phyloP scores from a whole-genome alignment of 2,797 vertebrate species.

The Pangasius larnaudii region DNA sequence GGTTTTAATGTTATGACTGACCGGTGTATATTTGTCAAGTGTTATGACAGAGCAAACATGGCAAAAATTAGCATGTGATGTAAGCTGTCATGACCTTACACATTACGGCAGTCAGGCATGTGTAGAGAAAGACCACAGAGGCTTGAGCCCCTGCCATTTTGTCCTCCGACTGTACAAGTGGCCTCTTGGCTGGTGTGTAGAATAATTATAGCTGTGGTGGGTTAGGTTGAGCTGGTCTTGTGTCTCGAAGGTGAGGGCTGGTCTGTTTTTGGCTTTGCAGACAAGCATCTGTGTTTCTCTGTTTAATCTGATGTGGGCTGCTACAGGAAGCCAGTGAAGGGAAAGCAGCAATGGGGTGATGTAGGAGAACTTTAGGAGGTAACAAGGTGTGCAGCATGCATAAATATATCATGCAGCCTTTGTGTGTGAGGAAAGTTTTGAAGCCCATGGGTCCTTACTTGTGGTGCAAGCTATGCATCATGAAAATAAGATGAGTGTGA shows the following conservation, averaged over 20 bases:
- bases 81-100: background rate
- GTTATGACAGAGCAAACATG: background rate
- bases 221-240: background rate
- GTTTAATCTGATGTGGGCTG: background rate
- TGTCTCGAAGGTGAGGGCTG: background rate
- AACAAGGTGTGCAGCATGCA: slow-evolving; percentile 5
- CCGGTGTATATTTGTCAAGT: background rate
- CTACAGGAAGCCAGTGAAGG: slow-evolving; percentile 9
- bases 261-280: slow-evolving; percentile 10
- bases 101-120: background rate
- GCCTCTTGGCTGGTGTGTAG: background rate
- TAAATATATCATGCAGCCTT: slow-evolving; percentile 9
- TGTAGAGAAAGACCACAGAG: background rate
- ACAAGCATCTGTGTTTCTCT: background rate
- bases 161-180: background rate
- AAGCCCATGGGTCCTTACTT: background rate
- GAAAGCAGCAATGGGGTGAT: background rate
- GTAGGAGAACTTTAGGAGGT: background rate
- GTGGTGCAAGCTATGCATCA: background rate
- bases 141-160: background rate
- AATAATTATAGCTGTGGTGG: background rate
- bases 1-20: no score
- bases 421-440: slow-evolving; percentile 7
- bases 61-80: background rate
- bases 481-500: slow-evolving; percentile 9